Percentiles rank a stretch among this genome's conserved stretches.
These are phyloP conservation scores for Malurus cyaneus DNA, from an alignment of 2,113 vertebrate species.

Conservation along the genomic window DNA sequence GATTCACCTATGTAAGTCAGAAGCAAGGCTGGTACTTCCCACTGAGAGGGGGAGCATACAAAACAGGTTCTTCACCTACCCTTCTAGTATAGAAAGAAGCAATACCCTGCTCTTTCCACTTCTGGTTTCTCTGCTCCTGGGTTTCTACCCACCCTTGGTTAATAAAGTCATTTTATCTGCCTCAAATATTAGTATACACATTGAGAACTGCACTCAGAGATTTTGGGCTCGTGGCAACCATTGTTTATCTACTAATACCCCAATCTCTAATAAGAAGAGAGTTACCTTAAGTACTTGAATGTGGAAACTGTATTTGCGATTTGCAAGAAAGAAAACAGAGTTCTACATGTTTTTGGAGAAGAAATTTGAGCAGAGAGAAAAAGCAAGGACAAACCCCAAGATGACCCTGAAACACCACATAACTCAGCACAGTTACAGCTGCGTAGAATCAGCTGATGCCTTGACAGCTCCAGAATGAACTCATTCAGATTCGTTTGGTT, in stretches of 20 bases:
- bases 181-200: neutral
- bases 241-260: neutral
- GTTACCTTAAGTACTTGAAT: neutral
- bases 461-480: neutral
- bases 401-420: neutral
- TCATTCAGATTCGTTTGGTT: neutral
- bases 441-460: neutral
- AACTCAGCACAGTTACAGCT: fast-evolving
- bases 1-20: neutral
- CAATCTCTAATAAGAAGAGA: neutral
- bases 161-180: neutral
- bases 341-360: neutral
- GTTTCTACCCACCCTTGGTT: neutral
- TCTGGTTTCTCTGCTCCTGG: neutral
- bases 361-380: neutral
- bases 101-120: neutral
- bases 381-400: neutral
- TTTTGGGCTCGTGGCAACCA: neutral
- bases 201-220: neutral
- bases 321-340: neutral
- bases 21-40: neutral
- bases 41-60: neutral
- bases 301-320: neutral
- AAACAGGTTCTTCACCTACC: neutral
- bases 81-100: neutral